Evolutionary conservation across 1,140 invertebrate genomes (phyloP).

Genomic region (Drosophila nigrodunni): DNA sequence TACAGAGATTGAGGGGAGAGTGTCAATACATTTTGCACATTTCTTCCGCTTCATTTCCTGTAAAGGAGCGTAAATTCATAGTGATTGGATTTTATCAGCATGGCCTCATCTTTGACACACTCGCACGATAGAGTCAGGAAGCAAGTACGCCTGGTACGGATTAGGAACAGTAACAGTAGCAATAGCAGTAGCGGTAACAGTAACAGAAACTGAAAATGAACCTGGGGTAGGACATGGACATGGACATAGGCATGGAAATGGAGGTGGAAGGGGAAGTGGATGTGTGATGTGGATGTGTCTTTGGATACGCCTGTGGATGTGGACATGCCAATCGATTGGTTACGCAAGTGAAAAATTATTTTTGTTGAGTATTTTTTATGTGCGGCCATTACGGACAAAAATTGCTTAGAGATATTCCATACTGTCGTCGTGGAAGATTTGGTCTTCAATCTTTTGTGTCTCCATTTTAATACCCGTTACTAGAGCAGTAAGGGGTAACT

Average conservation of each 20-base stretch:
- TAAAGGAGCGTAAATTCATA: conserved; percentile 83
- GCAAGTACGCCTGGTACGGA: conserved; percentile 10
- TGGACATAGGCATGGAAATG: too few relatives aligned
- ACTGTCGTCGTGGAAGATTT: background rate
- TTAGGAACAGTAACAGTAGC: background rate
- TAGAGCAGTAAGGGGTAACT: too few relatives aligned
- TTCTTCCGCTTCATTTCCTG: conserved; percentile 83
- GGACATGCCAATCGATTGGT: conserved; percentile 75
- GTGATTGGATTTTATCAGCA: conserved; percentile 82
- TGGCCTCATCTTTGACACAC: conserved; percentile 82
- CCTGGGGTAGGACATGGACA: conserved; percentile 41
- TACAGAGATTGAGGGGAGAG: conserved; percentile 22
- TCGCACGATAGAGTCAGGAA: conserved; percentile 35
- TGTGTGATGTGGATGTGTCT: too few relatives aligned
- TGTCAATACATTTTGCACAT: conserved; percentile 81
- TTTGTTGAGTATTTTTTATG: conserved; percentile 77
- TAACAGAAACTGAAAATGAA: conserved; percentile 24
- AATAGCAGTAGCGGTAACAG: background rate
- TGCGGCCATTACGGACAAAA: conserved; percentile 71
- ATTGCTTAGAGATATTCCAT: conserved; percentile 66
- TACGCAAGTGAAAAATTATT: conserved; percentile 83
- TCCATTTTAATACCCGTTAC: too few relatives aligned
- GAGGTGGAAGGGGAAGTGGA: too few relatives aligned
- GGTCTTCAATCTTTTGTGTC: background rate
- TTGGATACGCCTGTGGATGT: background rate